Evolutionary conservation across 2,888 invertebrate genomes (phyloP), one percentile per base, ranked within the genome.

Genomic region (Homarus gammarus): DNA sequence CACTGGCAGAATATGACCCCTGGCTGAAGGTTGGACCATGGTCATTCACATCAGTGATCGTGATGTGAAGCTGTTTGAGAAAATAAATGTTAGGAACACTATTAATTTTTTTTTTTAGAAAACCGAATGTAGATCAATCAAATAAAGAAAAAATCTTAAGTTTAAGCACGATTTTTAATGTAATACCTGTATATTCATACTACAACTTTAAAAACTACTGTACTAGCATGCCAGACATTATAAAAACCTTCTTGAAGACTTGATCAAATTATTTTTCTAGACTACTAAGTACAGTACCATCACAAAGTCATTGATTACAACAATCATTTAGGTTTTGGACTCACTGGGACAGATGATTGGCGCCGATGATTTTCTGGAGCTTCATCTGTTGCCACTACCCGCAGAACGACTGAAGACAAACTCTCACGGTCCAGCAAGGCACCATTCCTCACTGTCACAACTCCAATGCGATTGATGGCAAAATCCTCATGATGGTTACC

Each of bases 21-120:
- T 96, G 96, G 0, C 95, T 95, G 94, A 99, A 98, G 73, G 96
- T 94, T 0, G 98, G 98, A 0, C 96, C 94, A 94, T 98, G 97
- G 94, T 98, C 98, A 94, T 98, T 98, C n/a, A 97, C 95, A 93
- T 98, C 98, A 40, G 95, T 93, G 15, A 93, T 92, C 8, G 96
- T 96, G 72, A 98, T 95, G 93, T 96, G 95, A 1, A 97, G 94
- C 92, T 91, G 89, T n/a, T n/a, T n/a, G n/a, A n/a, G n/a, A n/a
- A n/a, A n/a, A n/a, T n/a, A n/a, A n/a, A n/a, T n/a, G n/a, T n/a
- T n/a, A n/a, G n/a, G n/a, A n/a, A n/a, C n/a, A n/a, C n/a, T n/a
- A n/a, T n/a, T n/a, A n/a, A n/a, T n/a, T n/a, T n/a, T n/a, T n/a
- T n/a, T n/a, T n/a, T n/a, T n/a, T n/a, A n/a, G n/a, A n/a, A n/a